Evolutionary conservation across 2,888 invertebrate species (phyloP), one percentile per base, ranked within the genome.

Genomic region (Tiliacea citrago): DNA sequence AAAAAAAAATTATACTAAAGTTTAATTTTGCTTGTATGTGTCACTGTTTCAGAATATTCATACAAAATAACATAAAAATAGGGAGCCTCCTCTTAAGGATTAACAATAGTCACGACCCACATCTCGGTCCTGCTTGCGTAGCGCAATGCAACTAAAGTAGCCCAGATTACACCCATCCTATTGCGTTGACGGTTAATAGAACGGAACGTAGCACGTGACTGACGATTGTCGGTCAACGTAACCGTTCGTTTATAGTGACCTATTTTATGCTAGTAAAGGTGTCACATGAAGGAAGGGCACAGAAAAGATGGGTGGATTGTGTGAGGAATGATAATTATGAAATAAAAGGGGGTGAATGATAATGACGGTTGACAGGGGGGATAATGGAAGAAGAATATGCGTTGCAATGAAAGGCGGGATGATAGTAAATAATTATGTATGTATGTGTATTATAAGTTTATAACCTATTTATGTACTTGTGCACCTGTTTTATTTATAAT

Each of bases 101-200:
- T 24, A 13, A 66, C n/a, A 81, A 55, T 47, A 57, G 72, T 72
- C 29, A 35, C 55, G 68, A 61, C 57, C 77, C 12, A 81, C 10
- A 53, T 81, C 35, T 53, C 0, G 12, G 67, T 76, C n/a, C 53
- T 70, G 82, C 69, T 84, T 76, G 72, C 80, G 74, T 70, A 74
- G 73, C 1, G 57, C 39, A 58, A 35, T 82, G 74, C 82, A 78
- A 84, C 63, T 51, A 7, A 71, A 65, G 35, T 63, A 70, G 63
- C 73, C 61, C 68, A 71, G 62, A 73, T 79, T 79, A 63, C 85
- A 16, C n/a, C 66, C 65, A 63, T 75, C 70, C 45, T 72, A 79
- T 83, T 82, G 71, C 79, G 29, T 13, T n/a, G 47, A 0, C 12
- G n/a, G 21, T 70, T 57, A 85, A 63, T 79, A 73, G 83, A 83